Conservation (phyloP, 2,888 invertebrate species). For the Perdita meconis region DNA sequence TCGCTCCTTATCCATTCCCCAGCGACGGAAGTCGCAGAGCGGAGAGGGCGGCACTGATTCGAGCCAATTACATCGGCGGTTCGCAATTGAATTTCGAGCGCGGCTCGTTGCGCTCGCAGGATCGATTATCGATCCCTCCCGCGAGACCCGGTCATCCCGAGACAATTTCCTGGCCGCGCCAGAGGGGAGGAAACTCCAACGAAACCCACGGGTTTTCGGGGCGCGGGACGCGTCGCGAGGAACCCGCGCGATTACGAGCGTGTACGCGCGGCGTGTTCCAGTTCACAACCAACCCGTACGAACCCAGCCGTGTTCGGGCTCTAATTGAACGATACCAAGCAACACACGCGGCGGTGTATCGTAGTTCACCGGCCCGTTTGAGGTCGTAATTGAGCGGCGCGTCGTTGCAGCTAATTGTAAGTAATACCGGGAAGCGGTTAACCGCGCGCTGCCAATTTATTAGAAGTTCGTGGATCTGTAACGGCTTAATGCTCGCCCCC, state of each 20-base stretch:
- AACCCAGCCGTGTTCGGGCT: conserved; percentile 13
- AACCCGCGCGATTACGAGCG: conserved; percentile 41
- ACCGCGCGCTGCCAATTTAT: conserved; percentile 55
- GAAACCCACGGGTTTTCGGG: conserved; percentile 36
- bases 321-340: conserved; percentile 57
- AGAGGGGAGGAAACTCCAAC: conserved; percentile 37
- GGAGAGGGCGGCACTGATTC: conserved; percentile 67
- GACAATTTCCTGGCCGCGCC: conserved; percentile 47
- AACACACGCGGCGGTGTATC: conserved; percentile 33
- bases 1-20: conserved; percentile 74
- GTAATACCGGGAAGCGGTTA: conserved; percentile 54
- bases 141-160: conserved; percentile 32
- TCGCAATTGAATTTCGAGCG: conserved; percentile 76
- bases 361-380: conserved; percentile 54
- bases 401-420: conserved; percentile 54
- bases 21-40: conserved; percentile 2
- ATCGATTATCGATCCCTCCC: conserved; percentile 67
- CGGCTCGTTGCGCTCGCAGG: conserved; percentile 25
- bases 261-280: conserved; percentile 35
- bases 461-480: conserved; percentile 60
- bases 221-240: background rate
- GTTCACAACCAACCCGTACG: conserved; percentile 34
- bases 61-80: conserved; percentile 78
- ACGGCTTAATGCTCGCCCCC: conserved; percentile 35
- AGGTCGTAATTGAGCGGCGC: conserved; percentile 57